phyloP scores from a whole-genome alignment of 2,113 vertebrate genomes.

The Nothoprocta perdicaria region DNA sequence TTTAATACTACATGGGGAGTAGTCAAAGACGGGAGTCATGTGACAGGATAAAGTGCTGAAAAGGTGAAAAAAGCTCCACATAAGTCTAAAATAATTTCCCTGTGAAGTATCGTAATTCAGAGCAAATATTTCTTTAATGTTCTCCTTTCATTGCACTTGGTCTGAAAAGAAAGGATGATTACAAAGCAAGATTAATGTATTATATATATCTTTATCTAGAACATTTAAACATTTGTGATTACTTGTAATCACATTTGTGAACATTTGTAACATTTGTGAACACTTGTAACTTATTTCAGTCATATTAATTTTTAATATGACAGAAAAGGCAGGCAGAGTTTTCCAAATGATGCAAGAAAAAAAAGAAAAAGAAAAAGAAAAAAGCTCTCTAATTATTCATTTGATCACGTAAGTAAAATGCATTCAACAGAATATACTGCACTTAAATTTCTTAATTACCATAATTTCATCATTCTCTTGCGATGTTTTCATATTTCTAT shows the following conservation, averaged over 20 bases:
- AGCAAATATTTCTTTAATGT: neutral
- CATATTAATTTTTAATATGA: neutral
- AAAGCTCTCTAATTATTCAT: neutral
- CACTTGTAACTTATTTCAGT: neutral
- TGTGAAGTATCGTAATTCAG: neutral
- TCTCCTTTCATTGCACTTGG: neutral
- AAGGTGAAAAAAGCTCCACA: neutral
- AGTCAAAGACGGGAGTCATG: neutral
- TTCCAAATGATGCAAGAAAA: fast-evolving
- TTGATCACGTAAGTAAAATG: neutral
- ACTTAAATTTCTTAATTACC: neutral
- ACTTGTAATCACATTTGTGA: no score
- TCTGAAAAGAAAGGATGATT: neutral
- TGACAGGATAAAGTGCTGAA: neutral
- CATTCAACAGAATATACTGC: neutral
- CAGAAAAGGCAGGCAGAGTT: neutral
- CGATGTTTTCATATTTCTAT: neutral
- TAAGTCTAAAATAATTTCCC: neutral
- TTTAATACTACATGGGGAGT: neutral
- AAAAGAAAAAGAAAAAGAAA: neutral
- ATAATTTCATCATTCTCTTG: neutral
- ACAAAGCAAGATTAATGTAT: neutral
- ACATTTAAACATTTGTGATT: neutral
- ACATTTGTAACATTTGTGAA: no score
- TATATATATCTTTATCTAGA: neutral